Evolutionary conservation across 2,113 vertebrate genomes (phyloP), one percentile per base, ranked within the genome.

Genomic region (Caranx ignobilis): DNA sequence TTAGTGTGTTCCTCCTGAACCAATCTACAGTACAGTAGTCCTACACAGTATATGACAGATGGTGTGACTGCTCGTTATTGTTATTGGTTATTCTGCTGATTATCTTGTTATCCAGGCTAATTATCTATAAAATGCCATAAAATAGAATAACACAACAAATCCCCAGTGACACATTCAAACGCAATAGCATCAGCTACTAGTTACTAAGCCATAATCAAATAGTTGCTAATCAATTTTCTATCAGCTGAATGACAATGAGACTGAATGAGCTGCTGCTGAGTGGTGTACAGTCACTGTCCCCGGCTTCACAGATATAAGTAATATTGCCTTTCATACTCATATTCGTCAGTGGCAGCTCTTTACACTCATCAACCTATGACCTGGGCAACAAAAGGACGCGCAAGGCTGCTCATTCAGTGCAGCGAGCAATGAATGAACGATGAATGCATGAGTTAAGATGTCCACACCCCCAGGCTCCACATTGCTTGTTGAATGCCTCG

Each of bases 381-480:
- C 52, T 35, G 11, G 12, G 32, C 67, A 31, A 70, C 61, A 61
- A 52, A 55, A 55, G 56, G 8, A 41, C 47, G 6, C 6, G 2
- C 4, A 11, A n/a, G 26, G 60, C 31, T 57, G 21, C 63, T 59
- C 41, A 45, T 18, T 65, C 21, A 32, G 39, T 76, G 74, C 59
- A 59, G 0, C 31, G 5, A 59, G 43, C n/a, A 54, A 64, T 65
- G 16, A 59, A 65, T n/a, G 39, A 71, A 41, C 15, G 56, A 45
- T 37, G 21, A 72, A 79, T 62, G 41, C 57, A 55, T 56, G 48
- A 77, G 0, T 41, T 1, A 55, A 26, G 7, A 12, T 55, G 52
- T 45, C 62, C 79, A 63, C 75, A 70, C 69, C 43, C 48, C 35
- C 35, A 26, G 19, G 11, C 9, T 26, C 26, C 7, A 35, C 47